Base-by-base conservation (phyloP, 1,140 invertebrate genomes). In the Penaeus chinensis region DNA sequence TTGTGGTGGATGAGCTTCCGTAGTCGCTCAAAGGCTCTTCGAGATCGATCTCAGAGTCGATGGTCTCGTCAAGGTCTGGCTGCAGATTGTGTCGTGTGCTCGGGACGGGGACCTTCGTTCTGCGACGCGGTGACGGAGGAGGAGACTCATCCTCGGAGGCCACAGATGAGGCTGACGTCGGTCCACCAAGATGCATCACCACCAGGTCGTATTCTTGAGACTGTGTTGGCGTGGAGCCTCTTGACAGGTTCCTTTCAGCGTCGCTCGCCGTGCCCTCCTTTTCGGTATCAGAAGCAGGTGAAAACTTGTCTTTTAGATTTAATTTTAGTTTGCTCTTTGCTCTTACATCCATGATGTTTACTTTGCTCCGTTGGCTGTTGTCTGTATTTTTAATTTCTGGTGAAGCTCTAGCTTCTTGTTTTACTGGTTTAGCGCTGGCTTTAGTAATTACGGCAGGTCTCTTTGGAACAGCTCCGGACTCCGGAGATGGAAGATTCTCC, bases 381-480 rank as follows among this genome's bases (percentile, higher is more conserved):
- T 74, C 71, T 20, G 2, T 74, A 74, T 13, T 24, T 37, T 37
- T 5, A 74, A 32, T 19, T 11, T 74, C 71, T 27, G 1, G 0
- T 27, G 20, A 8, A 13, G 27, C 10, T n/a, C 3, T 27, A 74
- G 8, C n/a, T 5, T 74, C 19, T 27, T 74, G 27, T 10, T 37
- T 32, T 19, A 74, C 18, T 74, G 27, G 16, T 24, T 37, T 74
- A 10, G 20, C 18, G 16, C 13, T 74, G 71, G 20, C 42, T 74
- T 19, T 74, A 74, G 42, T 24, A n/a, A 32, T 37, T 32, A 27
- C n/a, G 37, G 71, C 11, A 20, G 69, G 24, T 77, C 37, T 89
- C 60, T 84, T 82, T 42, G 84, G 88, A n/a, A 78, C 88, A 18
- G 88, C 83, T 27, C 78, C 88, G 19, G 84, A 82, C 32, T 78